Evolutionary conservation across 2,797 vertebrate genomes (phyloP), one percentile per base, ranked within the genome.

Genomic region (Platyrinchus mystaceus): DNA sequence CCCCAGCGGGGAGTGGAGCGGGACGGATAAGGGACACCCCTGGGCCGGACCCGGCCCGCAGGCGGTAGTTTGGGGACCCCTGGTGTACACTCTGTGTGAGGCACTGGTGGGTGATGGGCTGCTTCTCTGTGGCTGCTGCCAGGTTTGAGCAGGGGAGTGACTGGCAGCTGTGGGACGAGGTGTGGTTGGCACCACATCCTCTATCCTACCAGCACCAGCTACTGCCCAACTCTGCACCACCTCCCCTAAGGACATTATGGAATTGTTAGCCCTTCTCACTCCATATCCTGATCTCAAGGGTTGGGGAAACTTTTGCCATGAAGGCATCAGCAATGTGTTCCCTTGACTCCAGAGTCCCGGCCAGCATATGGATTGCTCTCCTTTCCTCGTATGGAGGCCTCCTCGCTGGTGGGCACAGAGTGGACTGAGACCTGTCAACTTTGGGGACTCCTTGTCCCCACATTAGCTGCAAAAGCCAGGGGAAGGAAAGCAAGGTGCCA

Each of bases 121-220:
- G 52, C 26, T 37, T 67, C 39, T 37, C 49, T 52, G 26, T 4
- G 3, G 12, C 41, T 63, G 75, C 75, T 68, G 12, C 3, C 5
- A 76, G n/a, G 6, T 67, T 67, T 52, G 39, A 63, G 26, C 7
- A 26, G 7, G 14, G 37, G 27, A 77, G 30, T 2, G 20, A 70
- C 5, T 47, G 23, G 52, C 32, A 78, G 34, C 62, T 47, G 34
- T 36, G 69, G 60, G 52, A 7, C 0, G 0, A 67, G 19, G 19
- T n/a, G 55, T 7, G 12, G 28, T 28, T 49, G 63, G 56, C 17
- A 66, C 19, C 32, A n/a, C 30, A 43, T 5, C 39, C 30, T 39
- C 36, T 59, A 39, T 67, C 39, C 76, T 36, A 21, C 20, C 27
- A 80, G n/a, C 0, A 0, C 39, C 3, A 0, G 24, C 44, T 80